These are phyloP conservation scores for Lepidochrysops patricia DNA, from an alignment of 2,888 invertebrate genomes.

Conservation along the genomic window DNA sequence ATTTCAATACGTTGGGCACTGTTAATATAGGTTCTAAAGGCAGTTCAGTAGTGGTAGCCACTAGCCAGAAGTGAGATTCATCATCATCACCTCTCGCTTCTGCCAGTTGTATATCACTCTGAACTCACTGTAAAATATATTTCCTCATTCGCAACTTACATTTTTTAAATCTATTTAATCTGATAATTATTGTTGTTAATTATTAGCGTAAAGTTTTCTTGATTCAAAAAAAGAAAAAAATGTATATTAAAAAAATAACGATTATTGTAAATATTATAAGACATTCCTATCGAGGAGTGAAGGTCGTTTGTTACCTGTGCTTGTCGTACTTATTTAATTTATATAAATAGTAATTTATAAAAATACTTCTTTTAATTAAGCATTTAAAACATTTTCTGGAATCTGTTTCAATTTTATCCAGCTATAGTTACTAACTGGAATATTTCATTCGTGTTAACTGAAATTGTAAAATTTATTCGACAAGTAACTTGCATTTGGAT, in stretches of 20 bases:
- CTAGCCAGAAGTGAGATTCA: not conserved
- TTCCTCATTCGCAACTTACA: not conserved
- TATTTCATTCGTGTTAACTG: not conserved
- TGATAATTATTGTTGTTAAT: conserved; percentile 8
- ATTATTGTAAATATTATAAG: conserved; percentile 38
- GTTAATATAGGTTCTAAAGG: not conserved
- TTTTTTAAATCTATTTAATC: conserved; percentile 7
- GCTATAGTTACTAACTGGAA: not conserved
- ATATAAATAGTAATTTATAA: not conserved
- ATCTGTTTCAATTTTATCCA: not conserved
- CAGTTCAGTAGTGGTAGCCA: not conserved
- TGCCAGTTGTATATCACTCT: not conserved
- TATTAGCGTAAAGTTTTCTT: not conserved
- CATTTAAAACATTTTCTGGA: not conserved
- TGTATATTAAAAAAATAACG: conserved; percentile 13
- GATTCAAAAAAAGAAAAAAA: conserved; percentile 13
- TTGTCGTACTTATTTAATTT: conserved; percentile 8
- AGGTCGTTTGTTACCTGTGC: not conserved
- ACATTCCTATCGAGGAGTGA: conserved; percentile 58
- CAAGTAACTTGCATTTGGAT: not conserved
- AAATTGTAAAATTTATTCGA: no score
- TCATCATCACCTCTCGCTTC: not conserved
- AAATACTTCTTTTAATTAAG: not conserved
- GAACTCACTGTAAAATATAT: not conserved
- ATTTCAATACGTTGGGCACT: not conserved